phyloP scores from a whole-genome alignment of 2,888 invertebrate species.

The Ennomos erosarius region DNA sequence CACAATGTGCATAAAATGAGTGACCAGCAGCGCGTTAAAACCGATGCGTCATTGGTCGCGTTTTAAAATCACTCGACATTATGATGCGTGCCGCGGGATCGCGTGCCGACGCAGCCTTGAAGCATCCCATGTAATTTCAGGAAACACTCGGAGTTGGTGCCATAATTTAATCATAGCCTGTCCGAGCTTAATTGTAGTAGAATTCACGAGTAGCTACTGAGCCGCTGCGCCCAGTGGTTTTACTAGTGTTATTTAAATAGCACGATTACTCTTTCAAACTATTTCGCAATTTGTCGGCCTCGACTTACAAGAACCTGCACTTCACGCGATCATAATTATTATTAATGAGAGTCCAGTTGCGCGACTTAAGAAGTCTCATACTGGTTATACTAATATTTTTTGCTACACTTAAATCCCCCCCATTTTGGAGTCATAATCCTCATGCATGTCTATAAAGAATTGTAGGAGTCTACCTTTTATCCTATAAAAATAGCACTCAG shows the following conservation, averaged over 20 bases:
- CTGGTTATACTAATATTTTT: not conserved
- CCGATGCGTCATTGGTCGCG: constrained; percentile 81
- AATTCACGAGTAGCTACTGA: constrained; percentile 75
- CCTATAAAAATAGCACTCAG: no score
- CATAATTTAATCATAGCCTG: constrained; percentile 84
- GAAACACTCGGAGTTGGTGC: constrained; percentile 80
- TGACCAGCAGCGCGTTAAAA: constrained; percentile 73
- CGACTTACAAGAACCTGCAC: constrained; percentile 31
- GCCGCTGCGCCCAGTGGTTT: constrained; percentile 56
- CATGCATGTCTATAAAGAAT: no score
- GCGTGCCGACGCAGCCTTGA: constrained; percentile 81
- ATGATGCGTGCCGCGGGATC: constrained; percentile 79
- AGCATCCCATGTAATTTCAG: constrained; percentile 84
- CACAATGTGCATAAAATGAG: constrained; percentile 66
- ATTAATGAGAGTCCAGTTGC: constrained; percentile 15
- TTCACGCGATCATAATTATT: constrained; percentile 35
- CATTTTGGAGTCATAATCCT: no score
- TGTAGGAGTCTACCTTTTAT: no score
- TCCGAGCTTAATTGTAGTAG: constrained; percentile 78
- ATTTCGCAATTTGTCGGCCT: constrained; percentile 41
- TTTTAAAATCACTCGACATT: constrained; percentile 70
- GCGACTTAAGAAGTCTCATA: constrained; percentile 8
- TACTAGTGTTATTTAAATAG: constrained; percentile 55
- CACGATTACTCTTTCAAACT: constrained; percentile 55
- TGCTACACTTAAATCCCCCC: no score